Evolutionary conservation across 2,113 vertebrate genomes (phyloP).

Genomic region (Gadus macrocephalus): DNA sequence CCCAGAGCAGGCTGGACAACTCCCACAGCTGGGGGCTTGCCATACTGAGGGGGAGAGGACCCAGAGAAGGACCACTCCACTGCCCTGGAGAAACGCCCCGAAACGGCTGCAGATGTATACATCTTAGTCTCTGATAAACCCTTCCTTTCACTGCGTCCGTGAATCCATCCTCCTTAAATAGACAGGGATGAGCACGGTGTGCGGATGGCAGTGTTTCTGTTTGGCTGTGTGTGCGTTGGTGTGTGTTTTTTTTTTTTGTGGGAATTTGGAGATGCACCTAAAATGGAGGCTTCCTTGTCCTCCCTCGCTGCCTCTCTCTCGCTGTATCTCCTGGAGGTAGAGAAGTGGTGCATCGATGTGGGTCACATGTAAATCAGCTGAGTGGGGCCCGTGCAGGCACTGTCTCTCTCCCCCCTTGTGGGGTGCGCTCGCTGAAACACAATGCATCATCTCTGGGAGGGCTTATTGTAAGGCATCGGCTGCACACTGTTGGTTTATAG

Average conservation of each 20-base stretch:
- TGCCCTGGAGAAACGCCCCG: too few species aligned
- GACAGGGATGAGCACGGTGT: conserved; percentile 47
- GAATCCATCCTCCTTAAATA: conserved; percentile 29
- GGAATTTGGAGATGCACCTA: conserved; percentile 23
- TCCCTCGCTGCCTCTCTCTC: conserved; percentile 4
- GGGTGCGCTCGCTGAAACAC: conserved; percentile 16
- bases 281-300: conserved; percentile 37
- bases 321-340: conserved; percentile 15
- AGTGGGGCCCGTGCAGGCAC: conserved; percentile 13
- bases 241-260: conserved; percentile 6
- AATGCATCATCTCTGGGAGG: conserved; percentile 32
- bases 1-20: too few species aligned
- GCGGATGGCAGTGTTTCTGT: conserved; percentile 28
- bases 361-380: conserved; percentile 54
- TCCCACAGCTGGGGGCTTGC: too few species aligned
- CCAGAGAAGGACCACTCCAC: too few species aligned
- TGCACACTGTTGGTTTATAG: conserved; percentile 37
- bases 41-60: background rate
- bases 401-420: conserved; percentile 10
- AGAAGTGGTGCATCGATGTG: conserved; percentile 33
- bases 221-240: conserved; percentile 19
- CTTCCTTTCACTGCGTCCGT: too few species aligned
- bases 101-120: too few species aligned
- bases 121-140: too few species aligned
- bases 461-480: conserved; percentile 28